Conservation (phyloP, 2,113 vertebrate genomes). For the Rhinopomastus cyanomelas region DNA sequence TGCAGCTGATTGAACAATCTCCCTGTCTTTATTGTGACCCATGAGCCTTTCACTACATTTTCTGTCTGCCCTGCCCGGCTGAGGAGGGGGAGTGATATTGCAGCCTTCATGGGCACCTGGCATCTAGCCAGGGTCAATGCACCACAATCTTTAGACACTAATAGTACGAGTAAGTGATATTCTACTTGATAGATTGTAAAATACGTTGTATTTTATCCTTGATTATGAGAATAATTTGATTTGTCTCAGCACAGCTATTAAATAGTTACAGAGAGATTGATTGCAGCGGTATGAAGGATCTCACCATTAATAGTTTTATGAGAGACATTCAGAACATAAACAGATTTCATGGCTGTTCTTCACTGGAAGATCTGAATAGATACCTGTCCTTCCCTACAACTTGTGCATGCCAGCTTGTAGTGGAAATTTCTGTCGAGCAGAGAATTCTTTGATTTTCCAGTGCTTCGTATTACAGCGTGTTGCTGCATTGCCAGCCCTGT, state of each 20-base stretch:
- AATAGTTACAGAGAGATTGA: constrained; percentile 39
- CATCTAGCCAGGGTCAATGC: background rate
- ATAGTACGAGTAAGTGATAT: background rate
- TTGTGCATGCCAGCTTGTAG: background rate
- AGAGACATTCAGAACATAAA: constrained; percentile 33
- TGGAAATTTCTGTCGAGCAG: background rate
- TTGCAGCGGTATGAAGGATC: constrained; percentile 19
- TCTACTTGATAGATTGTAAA: constrained; percentile 39
- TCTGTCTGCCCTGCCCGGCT: background rate
- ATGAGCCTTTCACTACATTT: background rate
- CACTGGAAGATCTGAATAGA: background rate
- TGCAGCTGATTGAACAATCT: background rate
- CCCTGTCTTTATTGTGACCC: background rate
- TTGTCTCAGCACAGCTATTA: constrained; percentile 48
- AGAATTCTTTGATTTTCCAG: constrained; percentile 2
- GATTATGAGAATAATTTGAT: constrained; percentile 50
- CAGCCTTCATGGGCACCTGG: background rate
- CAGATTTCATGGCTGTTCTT: constrained; percentile 17
- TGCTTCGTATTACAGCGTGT: background rate
- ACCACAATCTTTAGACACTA: background rate
- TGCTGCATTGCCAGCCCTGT: background rate
- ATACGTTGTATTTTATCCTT: constrained; percentile 46
- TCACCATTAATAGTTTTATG: constrained; percentile 31
- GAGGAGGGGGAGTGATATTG: background rate
- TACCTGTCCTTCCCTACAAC: background rate